Conservation (phyloP, 2,888 invertebrate genomes). For the Cremastinae sp. region DNA sequence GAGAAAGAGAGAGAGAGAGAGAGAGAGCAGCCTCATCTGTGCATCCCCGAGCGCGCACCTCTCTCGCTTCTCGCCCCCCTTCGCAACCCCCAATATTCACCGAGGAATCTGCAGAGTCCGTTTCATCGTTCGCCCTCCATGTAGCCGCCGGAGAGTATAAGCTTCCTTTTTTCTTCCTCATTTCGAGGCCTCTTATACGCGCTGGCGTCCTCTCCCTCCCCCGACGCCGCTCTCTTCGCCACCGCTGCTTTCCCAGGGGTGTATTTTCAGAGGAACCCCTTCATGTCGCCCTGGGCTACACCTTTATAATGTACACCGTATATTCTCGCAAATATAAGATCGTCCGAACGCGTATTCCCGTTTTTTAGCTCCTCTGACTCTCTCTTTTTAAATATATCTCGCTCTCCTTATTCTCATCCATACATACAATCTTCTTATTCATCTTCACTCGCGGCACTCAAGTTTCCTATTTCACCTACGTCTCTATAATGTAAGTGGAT, state of each 20-base stretch:
- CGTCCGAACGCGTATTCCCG: conserved; percentile 5
- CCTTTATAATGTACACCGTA: conserved; percentile 52
- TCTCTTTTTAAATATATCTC: not conserved
- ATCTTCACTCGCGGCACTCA: not conserved
- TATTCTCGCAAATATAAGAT: not conserved
- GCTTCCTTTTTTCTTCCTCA: conserved; percentile 58
- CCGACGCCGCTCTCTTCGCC: conserved; percentile 48
- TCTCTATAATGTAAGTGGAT: conserved; percentile 1
- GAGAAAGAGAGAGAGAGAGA: conserved; percentile 26
- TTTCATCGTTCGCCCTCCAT: conserved; percentile 52
- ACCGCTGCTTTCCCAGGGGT: conserved; percentile 71
- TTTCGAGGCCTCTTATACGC: conserved; percentile 59
- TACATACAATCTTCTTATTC: not conserved
- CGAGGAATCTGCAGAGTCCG: conserved; percentile 49
- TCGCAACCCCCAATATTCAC: conserved; percentile 39
- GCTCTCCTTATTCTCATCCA: not conserved
- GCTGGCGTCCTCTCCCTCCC: too few species aligned
- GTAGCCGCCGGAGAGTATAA: conserved; percentile 51
- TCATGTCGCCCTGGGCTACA: conserved; percentile 63
- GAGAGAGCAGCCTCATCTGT: conserved; percentile 31
- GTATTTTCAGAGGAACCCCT: conserved; percentile 74
- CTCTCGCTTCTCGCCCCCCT: conserved; percentile 29
- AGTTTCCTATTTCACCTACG: conserved; percentile 7
- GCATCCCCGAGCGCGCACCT: conserved; percentile 30
- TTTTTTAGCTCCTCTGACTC: too few species aligned